Evolutionary conservation across 2,113 vertebrate genomes (phyloP), one percentile per base, ranked within the genome.

Genomic region (Rhinolophus sinicus): DNA sequence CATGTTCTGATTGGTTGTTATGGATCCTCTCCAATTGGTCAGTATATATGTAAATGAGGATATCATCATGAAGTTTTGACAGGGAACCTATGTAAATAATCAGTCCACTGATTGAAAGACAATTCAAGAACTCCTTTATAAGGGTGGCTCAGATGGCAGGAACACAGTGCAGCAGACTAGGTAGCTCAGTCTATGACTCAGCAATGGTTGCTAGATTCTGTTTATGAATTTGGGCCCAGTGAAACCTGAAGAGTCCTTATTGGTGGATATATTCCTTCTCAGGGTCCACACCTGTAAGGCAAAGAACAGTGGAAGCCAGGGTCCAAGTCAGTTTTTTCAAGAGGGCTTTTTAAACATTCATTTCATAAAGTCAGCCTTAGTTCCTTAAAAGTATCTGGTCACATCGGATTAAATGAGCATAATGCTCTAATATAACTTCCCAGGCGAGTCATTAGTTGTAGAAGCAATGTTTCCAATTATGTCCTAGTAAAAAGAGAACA

Each of bases 391-490:
- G 19, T 44, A 7, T 81, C 50, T 56, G 82, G 44, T 93, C 50
- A 86, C 28, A 84, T 84, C 11, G 88, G 73, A 82, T 64, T 56
- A 18, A 95, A 87, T 40, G 6, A 93, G 22, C 24, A n/a, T 89
- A 69, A 76, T 93, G 82, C 88, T 86, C 30, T 76, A 69, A 87
- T 69, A 72, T 38, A 72, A 54, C 40, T 76, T 73, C 18, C 5
- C 50, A 54, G 18, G 15, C 50, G 85, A 86, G 22, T 81, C 18
- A 5, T 85, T 89, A 40, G 19, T 82, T 87, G 19, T 90, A 62
- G 62, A 90, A 82, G 11, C 35, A 77, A 38, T 65, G 33, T 94
- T 88, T 91, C 70, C 73, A 88, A 65, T 77, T 88, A 72, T 60
- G 7, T 58, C 18, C 33, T 26, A 76, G 16, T 91, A 76, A 93